Evolutionary conservation across 2,113 vertebrate genomes (phyloP).

Genomic region (Strigops habroptila): DNA sequence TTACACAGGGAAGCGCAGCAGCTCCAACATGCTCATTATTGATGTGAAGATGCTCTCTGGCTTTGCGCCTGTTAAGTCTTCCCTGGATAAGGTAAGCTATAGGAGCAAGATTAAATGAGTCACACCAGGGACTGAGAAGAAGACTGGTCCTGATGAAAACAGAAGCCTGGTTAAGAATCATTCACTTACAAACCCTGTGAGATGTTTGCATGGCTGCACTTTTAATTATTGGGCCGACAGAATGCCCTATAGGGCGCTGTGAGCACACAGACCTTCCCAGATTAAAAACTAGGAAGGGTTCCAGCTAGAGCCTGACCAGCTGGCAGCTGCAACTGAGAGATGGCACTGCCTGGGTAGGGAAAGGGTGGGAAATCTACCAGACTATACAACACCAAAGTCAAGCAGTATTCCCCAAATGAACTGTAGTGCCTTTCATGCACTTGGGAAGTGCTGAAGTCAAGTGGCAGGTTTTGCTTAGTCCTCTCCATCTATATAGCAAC

Average conservation of each 20-base stretch:
- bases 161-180: neutral
- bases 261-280: neutral
- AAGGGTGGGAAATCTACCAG: neutral
- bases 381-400: too few relatives aligned
- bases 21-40: slow-evolving; percentile 65
- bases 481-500: neutral
- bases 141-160: neutral
- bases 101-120: neutral
- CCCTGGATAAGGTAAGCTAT: slow-evolving; percentile 59
- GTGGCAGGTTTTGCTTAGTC: neutral
- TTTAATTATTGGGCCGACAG: neutral
- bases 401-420: neutral
- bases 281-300: neutral
- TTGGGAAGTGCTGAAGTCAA: neutral
- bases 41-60: slow-evolving; percentile 70
- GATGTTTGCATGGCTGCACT: neutral
- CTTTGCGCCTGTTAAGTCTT: slow-evolving; percentile 45
- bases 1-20: slow-evolving; percentile 40
- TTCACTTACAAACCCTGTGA: accelerated
- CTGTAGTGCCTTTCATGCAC: neutral
- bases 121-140: neutral
- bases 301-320: neutral
- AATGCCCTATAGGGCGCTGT: neutral
- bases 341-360: neutral
- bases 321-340: neutral